Percentiles rank a stretch among this genome's conserved stretches.
Conservation (phyloP, 1,140 invertebrate genomes). For the Atopsyche davidsoni region DNA sequence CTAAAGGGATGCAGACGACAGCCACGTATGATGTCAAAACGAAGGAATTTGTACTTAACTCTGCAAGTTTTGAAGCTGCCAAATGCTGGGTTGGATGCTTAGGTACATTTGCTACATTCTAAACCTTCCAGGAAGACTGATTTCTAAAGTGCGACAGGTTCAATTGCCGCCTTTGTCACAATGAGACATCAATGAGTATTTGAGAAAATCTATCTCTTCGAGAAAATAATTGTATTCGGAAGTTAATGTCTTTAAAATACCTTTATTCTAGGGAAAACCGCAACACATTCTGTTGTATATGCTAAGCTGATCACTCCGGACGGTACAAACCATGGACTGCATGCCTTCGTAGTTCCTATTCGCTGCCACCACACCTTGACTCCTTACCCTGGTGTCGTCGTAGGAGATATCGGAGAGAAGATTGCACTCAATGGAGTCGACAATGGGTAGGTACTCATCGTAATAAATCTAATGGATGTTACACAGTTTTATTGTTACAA, state of each 20-base stretch:
- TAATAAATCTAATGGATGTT: neutral
- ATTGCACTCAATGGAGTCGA: conserved; percentile 70
- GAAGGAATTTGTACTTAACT: conserved; percentile 74
- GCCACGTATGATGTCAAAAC: conserved; percentile 70
- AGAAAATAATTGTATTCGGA: no score
- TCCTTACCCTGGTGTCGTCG: conserved; percentile 60
- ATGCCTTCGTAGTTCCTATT: conserved; percentile 69
- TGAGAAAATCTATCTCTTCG: no score
- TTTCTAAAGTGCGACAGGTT: no score
- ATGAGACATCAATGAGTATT: no score
- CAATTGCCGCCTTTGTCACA: no score
- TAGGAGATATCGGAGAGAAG: conserved; percentile 74
- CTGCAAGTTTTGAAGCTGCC: conserved; percentile 77
- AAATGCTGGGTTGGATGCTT: conserved; percentile 79
- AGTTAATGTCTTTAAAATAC: no score
- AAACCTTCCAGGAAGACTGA: no score
- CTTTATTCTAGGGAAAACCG: conserved; percentile 62
- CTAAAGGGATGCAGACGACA: conserved; percentile 73
- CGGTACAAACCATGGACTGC: conserved; percentile 62
- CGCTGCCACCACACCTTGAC: conserved; percentile 59
- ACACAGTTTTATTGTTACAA: no score
- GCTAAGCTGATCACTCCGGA: conserved; percentile 77
- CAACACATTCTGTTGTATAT: conserved; percentile 80
- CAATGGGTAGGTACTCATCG: conserved; percentile 60
- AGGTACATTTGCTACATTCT: conserved; percentile 33